Conservation (phyloP, 2,113 vertebrate genomes). For the Chrysochloris asiatica region DNA sequence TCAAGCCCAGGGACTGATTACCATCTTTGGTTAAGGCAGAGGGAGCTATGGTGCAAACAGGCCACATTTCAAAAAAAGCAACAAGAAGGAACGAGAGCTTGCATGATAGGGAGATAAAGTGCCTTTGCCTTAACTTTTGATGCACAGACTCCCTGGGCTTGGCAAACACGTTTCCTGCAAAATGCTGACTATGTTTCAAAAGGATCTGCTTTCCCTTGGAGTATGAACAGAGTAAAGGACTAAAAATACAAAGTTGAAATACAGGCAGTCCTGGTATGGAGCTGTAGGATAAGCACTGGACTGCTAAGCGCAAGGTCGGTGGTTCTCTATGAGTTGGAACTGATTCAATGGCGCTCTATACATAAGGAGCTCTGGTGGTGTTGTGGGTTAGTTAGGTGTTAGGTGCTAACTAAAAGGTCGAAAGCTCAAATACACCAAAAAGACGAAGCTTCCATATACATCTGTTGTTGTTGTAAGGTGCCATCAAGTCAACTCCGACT, state of each 20-base stretch:
- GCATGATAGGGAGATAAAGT: neutral
- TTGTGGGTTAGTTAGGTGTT: too few relatives aligned
- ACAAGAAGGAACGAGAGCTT: neutral
- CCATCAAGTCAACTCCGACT: too few relatives aligned
- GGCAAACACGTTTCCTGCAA: constrained; percentile 35
- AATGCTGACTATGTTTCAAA: neutral
- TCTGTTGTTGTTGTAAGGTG: too few relatives aligned
- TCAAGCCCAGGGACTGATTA: neutral
- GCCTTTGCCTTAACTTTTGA: neutral
- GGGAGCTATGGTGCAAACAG: neutral
- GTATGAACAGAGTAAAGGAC: constrained; percentile 9
- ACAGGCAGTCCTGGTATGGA: neutral
- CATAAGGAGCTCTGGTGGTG: neutral
- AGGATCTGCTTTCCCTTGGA: neutral
- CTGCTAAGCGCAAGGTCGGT: too few relatives aligned
- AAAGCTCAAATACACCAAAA: too few relatives aligned
- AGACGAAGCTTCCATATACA: too few relatives aligned
- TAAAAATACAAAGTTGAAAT: constrained; percentile 31
- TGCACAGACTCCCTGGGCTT: neutral
- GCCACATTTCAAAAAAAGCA: neutral
- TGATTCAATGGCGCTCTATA: too few relatives aligned
- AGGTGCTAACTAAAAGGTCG: too few relatives aligned
- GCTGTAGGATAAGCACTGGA: too few relatives aligned
- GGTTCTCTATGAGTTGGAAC: too few relatives aligned
- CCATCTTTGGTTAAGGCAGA: neutral